A percentile compares a stretch with the other conserved stretches of the same genome.
These are phyloP conservation scores for Bilobella aurantiaca DNA, from an alignment of 1,140 invertebrate species.

Conservation along the genomic window DNA sequence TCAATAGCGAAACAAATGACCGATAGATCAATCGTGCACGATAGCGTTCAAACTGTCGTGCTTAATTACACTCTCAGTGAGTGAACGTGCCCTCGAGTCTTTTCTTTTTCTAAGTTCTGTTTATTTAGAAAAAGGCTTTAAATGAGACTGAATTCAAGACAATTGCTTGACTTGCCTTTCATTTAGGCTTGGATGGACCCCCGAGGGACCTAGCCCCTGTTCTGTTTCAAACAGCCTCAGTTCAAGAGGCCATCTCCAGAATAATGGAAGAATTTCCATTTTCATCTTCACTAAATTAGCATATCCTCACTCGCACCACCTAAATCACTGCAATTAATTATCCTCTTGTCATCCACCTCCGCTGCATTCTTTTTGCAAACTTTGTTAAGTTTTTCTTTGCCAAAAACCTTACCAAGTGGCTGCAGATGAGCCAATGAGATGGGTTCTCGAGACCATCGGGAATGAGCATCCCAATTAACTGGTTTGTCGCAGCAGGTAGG, in stretches of 20 bases:
- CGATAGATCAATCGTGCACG: background rate
- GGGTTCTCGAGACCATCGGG: background rate
- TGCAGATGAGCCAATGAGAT: background rate
- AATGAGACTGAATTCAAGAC: conserved; percentile 1
- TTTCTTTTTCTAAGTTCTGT: background rate
- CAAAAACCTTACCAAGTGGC: background rate
- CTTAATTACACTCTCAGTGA: background rate
- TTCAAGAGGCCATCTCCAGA: background rate
- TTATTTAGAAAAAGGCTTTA: background rate
- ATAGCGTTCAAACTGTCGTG: background rate
- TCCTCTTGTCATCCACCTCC: background rate
- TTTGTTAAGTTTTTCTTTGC: background rate
- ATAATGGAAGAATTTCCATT: background rate
- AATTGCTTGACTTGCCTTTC: conserved; percentile 7
- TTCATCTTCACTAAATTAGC: background rate
- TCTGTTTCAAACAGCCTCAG: background rate
- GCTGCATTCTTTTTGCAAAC: background rate
- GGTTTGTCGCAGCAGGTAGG: conserved; percentile 6
- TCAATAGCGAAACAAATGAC: background rate
- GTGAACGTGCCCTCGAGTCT: background rate
- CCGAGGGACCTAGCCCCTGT: background rate
- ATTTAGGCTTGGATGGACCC: conserved; percentile 4
- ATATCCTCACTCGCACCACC: background rate
- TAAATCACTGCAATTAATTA: background rate
- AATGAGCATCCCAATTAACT: conserved; percentile 12